A percentile compares a stretch with the other conserved stretches of the same genome.
Conservation (phyloP, 1,140 invertebrate species). For the Medauroidea extradentata region DNA sequence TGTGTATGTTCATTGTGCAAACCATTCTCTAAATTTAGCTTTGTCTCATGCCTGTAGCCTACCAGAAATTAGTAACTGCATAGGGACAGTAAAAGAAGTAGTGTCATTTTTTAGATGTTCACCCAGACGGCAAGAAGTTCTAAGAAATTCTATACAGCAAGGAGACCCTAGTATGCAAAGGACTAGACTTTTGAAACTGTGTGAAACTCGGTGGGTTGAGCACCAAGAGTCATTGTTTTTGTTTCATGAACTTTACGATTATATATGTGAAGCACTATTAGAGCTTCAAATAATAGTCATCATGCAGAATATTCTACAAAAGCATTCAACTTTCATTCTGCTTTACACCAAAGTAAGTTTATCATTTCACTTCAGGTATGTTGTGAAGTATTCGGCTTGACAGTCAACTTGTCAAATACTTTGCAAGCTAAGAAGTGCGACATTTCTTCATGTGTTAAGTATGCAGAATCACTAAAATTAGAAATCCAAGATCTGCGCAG, state of each 20-base stretch:
- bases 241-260: constrained; percentile 9
- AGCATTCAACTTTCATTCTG: constrained; percentile 5
- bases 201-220: constrained; percentile 19
- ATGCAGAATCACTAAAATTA: background rate
- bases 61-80: constrained; percentile 13
- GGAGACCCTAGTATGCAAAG: constrained; percentile 8
- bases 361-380: constrained; percentile 7
- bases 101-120: constrained; percentile 9
- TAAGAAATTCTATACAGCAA: constrained; percentile 1
- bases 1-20: constrained; percentile 12
- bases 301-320: constrained; percentile 6
- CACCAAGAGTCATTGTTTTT: constrained; percentile 8
- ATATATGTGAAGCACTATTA: constrained; percentile 11
- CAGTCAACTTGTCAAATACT: constrained; percentile 11
- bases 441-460: background rate
- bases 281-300: constrained; percentile 10
- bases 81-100: constrained; percentile 15
- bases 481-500: background rate
- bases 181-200: constrained; percentile 13
- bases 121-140: constrained; percentile 6
- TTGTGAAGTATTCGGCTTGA: constrained; percentile 5
- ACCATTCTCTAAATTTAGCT: constrained; percentile 14
- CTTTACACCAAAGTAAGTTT: constrained; percentile 9
- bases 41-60: constrained; percentile 14
- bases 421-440: constrained; percentile 6